These are phyloP conservation scores for Teleopsis dalmanni DNA, from an alignment of 1,140 invertebrate species.

Conservation along the genomic window DNA sequence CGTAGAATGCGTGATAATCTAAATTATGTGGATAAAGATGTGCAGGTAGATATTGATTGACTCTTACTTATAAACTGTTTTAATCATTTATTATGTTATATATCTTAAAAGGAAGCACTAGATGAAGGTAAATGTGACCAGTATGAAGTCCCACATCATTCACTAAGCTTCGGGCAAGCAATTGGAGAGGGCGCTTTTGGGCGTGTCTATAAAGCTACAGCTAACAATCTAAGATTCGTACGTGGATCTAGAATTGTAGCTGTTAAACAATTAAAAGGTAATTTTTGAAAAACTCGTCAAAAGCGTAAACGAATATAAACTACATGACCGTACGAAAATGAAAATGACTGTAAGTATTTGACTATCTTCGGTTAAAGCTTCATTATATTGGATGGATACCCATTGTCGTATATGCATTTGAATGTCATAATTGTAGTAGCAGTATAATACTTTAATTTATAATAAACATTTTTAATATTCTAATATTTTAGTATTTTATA, in stretches of 20 bases:
- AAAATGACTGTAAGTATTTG: no score
- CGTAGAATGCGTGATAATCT: constrained; percentile 40
- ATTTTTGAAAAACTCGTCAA: constrained; percentile 9
- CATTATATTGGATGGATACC: no score
- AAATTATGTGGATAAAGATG: constrained; percentile 38
- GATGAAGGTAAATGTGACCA: constrained; percentile 30
- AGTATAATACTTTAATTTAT: no score
- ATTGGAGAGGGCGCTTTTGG: constrained; percentile 71
- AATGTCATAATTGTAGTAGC: no score
- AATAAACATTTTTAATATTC: no score
- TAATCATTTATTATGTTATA: not conserved
- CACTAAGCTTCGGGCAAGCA: constrained; percentile 45
- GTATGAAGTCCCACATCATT: constrained; percentile 32
- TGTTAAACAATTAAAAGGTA: constrained; percentile 65
- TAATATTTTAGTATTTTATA: no score
- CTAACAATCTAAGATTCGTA: constrained; percentile 47
- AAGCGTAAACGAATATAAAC: no score
- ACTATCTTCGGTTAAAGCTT: no score
- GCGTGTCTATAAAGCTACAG: constrained; percentile 56
- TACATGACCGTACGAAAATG: no score
- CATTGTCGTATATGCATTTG: no score
- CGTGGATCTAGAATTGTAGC: constrained; percentile 53
- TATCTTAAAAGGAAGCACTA: constrained; percentile 23
- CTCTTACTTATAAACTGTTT: not conserved
- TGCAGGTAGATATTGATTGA: constrained; percentile 22